These are phyloP conservation scores for Egretta garzetta DNA, from an alignment of 2,113 vertebrate genomes.

Conservation along the genomic window DNA sequence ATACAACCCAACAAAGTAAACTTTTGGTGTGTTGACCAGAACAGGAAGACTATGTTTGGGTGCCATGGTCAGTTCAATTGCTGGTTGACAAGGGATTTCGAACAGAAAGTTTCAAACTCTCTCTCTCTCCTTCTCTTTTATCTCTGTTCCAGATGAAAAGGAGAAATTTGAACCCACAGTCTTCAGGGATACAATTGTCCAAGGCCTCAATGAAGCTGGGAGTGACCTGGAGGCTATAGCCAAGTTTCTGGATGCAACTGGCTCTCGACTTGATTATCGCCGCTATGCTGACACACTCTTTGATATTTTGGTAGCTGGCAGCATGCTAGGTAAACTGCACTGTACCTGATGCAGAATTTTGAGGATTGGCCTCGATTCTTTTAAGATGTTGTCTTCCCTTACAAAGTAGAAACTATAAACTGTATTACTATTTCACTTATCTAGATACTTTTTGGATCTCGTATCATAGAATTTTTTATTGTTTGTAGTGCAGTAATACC, in stretches of 20 bases:
- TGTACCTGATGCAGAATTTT: not conserved
- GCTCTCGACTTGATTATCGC: constrained; percentile 90
- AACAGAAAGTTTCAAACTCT: not conserved
- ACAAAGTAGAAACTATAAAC: not conserved
- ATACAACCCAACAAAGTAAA: not conserved
- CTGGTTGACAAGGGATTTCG: not conserved
- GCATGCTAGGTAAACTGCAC: constrained; percentile 87
- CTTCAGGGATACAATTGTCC: constrained; percentile 91
- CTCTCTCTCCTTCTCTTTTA: not conserved
- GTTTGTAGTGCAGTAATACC: not conserved
- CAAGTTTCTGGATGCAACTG: constrained; percentile 89
- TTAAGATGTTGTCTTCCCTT: not conserved
- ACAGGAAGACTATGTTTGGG: not conserved
- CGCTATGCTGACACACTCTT: constrained; percentile 95
- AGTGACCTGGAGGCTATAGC: constrained; percentile 90
- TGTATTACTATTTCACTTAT: not conserved
- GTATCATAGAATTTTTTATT: not conserved
- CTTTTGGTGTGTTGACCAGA: not conserved
- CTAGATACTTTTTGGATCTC: not conserved
- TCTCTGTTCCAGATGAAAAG: constrained; percentile 88
- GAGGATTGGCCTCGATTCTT: not conserved
- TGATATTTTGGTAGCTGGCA: constrained; percentile 92
- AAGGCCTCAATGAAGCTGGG: constrained; percentile 90
- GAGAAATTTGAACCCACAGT: constrained; percentile 97
- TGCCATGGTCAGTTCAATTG: not conserved